Conservation (phyloP, 37 sponge, comb jelly and placozoan species). For the Chondrosia reniformis region DNA sequence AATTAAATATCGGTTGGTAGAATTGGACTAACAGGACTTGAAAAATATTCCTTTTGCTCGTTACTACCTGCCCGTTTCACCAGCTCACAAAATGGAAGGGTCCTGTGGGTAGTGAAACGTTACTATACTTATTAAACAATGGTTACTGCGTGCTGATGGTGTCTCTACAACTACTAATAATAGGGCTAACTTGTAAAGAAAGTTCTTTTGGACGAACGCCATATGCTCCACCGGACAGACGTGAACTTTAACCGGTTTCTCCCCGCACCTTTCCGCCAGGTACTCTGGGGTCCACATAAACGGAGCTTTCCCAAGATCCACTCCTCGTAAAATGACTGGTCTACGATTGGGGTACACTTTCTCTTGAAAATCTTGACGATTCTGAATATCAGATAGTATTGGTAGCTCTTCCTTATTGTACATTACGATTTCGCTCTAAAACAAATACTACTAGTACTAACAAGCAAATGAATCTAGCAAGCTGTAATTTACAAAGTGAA, state of each 20-base stretch:
- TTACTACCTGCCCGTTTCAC: constrained; percentile 43
- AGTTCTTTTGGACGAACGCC: constrained; percentile 85
- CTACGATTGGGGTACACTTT: constrained; percentile 31
- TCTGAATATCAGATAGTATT: neutral
- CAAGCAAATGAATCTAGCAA: no score
- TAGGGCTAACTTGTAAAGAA: constrained; percentile 66
- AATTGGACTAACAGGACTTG: constrained; percentile 33
- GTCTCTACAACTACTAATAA: neutral
- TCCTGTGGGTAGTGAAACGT: constrained; percentile 40
- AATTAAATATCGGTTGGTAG: neutral
- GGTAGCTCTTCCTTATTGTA: neutral
- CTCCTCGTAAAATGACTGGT: constrained; percentile 64
- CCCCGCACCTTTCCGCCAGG: constrained; percentile 45
- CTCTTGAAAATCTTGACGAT: constrained; percentile 27
- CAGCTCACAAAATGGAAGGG: constrained; percentile 72
- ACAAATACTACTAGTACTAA: neutral
- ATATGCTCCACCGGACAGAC: constrained; percentile 58
- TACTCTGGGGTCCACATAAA: constrained; percentile 74
- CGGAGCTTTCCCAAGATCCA: constrained; percentile 66
- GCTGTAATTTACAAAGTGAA: no score
- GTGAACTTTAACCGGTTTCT: constrained; percentile 65
- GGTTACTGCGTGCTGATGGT: neutral
- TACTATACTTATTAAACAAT: neutral
- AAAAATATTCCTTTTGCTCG: constrained; percentile 44
- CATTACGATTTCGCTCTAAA: neutral